Base-by-base conservation (phyloP, 2,113 vertebrate genomes). In the Epinephelus cyanopodus region DNA sequence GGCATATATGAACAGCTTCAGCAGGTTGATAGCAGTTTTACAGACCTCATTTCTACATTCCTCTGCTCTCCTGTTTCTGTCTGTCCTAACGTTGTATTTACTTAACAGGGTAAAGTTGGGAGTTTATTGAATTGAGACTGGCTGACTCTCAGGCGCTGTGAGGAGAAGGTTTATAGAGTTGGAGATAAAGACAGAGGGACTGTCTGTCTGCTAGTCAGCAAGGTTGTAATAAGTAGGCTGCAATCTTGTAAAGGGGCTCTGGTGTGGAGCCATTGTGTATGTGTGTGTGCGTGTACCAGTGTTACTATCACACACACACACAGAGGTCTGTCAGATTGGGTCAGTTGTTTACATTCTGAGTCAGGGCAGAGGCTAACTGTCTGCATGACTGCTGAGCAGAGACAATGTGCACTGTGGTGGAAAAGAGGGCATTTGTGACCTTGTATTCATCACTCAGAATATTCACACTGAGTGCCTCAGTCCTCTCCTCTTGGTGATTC, bases 151-250 rank as follows among this genome's bases (percentile, higher is more conserved):
- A 4, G 73, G 76, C 12, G 9, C 74, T 80, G 76, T 18, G 57
- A 72, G 75, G 65, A 80, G 56, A 62, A 61, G 82, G 74, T 92
- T 90, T 92, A 87, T 87, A 65, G 73, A 71, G 74, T 15, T 75
- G 47, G 13, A 91, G 90, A 92, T 91, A 92, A 89, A 89, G 85
- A 91, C 63, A 84, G 65, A 64, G 83, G 79, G 80, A 82, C 82
- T 45, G 86, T 72, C 73, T 90, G 89, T 89, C 88, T 91, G 86
- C 85, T 48, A 23, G 87, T 89, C 81, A 75, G 88, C 74, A 78
- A 64, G 79, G 70, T 80, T 83, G 72, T 88, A 86, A 86, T 89
- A 83, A 88, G 84, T 79, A 57, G 70, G 60, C 76, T 82, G 53
- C 76, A 72, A 65, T 90, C 87, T 87, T 75, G 80, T 79, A 66